Evolutionary conservation across 2,888 invertebrate genomes (phyloP).

Genomic region (Trimorus sp.): DNA sequence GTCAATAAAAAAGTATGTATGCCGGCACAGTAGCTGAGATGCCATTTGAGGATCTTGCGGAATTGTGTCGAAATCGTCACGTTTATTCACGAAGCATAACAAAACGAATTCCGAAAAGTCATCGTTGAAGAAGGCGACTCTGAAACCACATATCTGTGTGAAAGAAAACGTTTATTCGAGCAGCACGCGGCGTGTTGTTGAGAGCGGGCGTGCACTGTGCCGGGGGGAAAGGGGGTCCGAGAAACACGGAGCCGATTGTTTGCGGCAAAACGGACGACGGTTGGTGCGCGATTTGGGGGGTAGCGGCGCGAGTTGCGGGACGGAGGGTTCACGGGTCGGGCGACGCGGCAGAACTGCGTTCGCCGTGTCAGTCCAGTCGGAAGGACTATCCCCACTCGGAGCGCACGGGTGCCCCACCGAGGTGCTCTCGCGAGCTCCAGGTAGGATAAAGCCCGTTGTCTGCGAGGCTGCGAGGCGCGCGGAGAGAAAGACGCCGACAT

Average conservation of each 20-base stretch:
- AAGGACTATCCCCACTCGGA: conserved; percentile 53
- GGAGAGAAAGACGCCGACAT: conserved; percentile 3
- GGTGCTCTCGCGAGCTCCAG: conserved; percentile 28
- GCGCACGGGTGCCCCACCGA: conserved; percentile 36
- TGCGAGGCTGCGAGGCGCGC: conserved; percentile 40
- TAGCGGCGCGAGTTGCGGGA: neutral
- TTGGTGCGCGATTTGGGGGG: conserved; percentile 3
- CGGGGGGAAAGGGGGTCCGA: no score
- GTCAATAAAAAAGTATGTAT: no score
- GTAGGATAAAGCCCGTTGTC: conserved; percentile 60
- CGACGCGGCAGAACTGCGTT: conserved; percentile 75
- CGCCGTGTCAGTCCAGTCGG: conserved; percentile 31
- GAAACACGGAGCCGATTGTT: no score
- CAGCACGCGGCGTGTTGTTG: conserved; percentile 36
- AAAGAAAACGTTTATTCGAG: conserved; percentile 54
- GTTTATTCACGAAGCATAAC: no score
- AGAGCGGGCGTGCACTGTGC: neutral
- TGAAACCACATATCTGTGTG: conserved; percentile 58
- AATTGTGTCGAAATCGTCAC: no score
- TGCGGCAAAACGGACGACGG: no score
- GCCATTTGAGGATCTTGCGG: no score
- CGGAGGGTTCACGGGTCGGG: conserved; percentile 73
- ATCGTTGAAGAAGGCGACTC: neutral
- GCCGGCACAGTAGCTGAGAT: no score
- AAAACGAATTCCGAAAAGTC: no score